Evolutionary conservation across 2,113 vertebrate genomes (phyloP).

Genomic region (Rissa tridactyla): DNA sequence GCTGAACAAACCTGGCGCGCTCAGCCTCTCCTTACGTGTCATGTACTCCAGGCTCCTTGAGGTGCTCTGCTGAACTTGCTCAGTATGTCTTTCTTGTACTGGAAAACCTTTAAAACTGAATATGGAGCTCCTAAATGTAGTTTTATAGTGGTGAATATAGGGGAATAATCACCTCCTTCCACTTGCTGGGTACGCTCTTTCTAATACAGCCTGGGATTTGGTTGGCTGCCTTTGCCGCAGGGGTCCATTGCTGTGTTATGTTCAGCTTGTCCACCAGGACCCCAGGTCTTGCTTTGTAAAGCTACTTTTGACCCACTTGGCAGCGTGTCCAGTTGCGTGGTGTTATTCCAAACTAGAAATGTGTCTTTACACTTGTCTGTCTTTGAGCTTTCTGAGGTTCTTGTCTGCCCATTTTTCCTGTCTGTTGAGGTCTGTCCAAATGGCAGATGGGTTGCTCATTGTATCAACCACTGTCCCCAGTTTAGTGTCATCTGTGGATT

Average conservation of each 20-base stretch:
- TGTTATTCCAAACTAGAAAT: neutral
- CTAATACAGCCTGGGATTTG: neutral
- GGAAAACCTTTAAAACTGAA: neutral
- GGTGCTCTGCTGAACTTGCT: neutral
- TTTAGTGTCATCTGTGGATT: neutral
- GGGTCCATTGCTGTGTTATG: neutral
- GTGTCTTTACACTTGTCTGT: neutral
- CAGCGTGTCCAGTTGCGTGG: neutral
- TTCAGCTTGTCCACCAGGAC: neutral
- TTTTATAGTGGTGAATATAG: neutral
- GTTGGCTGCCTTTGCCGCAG: neutral
- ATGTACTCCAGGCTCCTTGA: neutral
- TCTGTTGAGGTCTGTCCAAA: neutral
- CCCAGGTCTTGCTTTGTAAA: neutral
- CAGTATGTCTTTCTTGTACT: neutral
- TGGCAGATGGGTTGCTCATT: neutral
- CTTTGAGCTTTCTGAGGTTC: neutral
- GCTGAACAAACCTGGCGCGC: neutral
- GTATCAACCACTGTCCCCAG: rapidly evolving
- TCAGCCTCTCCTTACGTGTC: neutral
- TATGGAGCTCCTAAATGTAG: neutral
- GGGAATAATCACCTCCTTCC: neutral
- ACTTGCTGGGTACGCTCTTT: neutral
- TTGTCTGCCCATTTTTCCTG: neutral
- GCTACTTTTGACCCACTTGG: neutral